Percentiles rank a stretch among this genome's conserved stretches.
phyloP scores from a whole-genome alignment of 2,113 vertebrate genomes.

The Pachycephala philippinensis region DNA sequence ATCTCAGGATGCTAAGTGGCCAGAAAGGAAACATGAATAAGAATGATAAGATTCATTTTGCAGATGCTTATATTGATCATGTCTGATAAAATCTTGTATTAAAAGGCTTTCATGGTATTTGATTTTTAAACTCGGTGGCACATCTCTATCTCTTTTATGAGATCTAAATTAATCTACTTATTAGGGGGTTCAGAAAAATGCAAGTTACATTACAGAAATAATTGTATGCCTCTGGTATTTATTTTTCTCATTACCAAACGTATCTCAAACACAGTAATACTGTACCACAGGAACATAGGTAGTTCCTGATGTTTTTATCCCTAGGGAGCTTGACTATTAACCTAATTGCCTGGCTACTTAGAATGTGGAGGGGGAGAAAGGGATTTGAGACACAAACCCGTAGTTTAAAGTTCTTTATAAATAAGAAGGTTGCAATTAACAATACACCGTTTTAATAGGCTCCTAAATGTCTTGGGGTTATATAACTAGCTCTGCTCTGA shows the following conservation, averaged over 20 bases:
- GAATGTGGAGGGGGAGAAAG: neutral
- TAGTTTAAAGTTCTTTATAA: neutral
- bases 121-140: constrained; percentile 53
- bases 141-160: constrained; percentile 55
- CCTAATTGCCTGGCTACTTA: neutral
- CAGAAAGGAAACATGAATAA: constrained; percentile 57
- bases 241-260: constrained; percentile 58
- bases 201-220: constrained; percentile 64
- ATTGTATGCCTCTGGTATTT: constrained; percentile 62
- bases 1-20: constrained; percentile 28
- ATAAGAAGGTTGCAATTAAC: neutral
- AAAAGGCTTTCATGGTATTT: constrained; percentile 64
- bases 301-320: neutral
- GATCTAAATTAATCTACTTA: constrained; percentile 67
- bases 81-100: constrained; percentile 65
- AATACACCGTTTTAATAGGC: neutral
- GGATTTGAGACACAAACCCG: neutral
- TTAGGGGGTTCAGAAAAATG: constrained; percentile 64
- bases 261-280: constrained; percentile 42
- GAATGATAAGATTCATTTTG: constrained; percentile 57
- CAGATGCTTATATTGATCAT: constrained; percentile 64
- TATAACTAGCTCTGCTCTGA: neutral
- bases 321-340: constrained; percentile 1
- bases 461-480: neutral
- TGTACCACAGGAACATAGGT: neutral